Evolutionary conservation across 2,113 vertebrate genomes (phyloP).

Genomic region (Actenoides hombroni): DNA sequence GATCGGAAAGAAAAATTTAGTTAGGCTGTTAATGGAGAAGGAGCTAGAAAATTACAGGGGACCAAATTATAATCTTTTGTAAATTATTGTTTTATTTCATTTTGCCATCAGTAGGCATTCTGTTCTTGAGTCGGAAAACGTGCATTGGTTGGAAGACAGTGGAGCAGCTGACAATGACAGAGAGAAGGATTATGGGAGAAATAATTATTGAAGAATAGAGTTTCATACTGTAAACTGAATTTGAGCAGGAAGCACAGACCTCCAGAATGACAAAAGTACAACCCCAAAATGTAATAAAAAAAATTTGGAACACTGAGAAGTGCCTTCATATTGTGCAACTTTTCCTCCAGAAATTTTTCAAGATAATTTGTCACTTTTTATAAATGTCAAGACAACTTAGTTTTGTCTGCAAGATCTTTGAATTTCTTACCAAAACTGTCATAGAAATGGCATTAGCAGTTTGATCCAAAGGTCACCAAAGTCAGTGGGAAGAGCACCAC

Average conservation of each 20-base stretch:
- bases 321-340: not conserved
- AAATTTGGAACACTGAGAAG: not conserved
- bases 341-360: not conserved
- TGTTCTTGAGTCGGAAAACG: not conserved
- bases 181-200: not conserved
- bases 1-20: not conserved
- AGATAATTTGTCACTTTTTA: constrained; percentile 8
- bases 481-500: not conserved
- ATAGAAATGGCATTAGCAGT: not conserved
- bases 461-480: constrained; percentile 42
- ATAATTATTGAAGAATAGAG: not conserved
- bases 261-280: not conserved
- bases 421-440: not conserved
- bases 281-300: not conserved
- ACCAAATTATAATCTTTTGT: not conserved
- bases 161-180: not conserved
- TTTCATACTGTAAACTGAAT: not conserved
- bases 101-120: not conserved
- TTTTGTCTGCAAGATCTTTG: not conserved
- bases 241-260: not conserved
- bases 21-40: not conserved
- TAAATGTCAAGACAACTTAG: constrained; percentile 7
- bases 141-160: not conserved
- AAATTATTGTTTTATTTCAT: not conserved
- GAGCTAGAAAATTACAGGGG: not conserved